These are phyloP conservation scores for Corydoras maculifer DNA, from an alignment of 2,113 vertebrate species.

Conservation along the genomic window DNA sequence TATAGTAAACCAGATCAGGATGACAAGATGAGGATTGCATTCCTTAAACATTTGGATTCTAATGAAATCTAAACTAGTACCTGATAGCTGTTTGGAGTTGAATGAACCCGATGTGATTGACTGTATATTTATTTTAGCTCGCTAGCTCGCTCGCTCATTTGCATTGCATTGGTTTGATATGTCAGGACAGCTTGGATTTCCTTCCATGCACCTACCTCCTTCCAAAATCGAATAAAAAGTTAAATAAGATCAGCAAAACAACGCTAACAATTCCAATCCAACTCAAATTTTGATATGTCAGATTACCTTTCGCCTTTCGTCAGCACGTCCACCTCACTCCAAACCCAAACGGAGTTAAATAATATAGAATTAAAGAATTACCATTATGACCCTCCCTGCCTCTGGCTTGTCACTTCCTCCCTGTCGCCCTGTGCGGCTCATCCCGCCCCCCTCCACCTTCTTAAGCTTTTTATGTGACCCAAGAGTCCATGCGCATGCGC, in stretches of 20 bases:
- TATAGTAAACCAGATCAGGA: slow-evolving; percentile 77
- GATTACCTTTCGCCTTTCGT: slow-evolving; percentile 62
- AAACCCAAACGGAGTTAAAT: slow-evolving; percentile 63
- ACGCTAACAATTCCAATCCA: slow-evolving; percentile 53
- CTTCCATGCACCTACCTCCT: slow-evolving; percentile 50
- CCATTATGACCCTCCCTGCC: slow-evolving; percentile 51
- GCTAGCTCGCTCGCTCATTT: slow-evolving; percentile 25
- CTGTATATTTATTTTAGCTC: no score
- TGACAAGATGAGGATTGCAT: slow-evolving; percentile 1
- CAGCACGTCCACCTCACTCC: slow-evolving; percentile 51
- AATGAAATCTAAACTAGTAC: slow-evolving; percentile 80
- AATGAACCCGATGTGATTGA: slow-evolving; percentile 31
- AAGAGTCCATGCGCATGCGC: slow-evolving; percentile 95
- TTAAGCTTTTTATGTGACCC: slow-evolving; percentile 84
- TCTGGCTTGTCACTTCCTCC: slow-evolving; percentile 43
- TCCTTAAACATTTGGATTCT: slow-evolving; percentile 64
- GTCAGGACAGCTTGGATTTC: slow-evolving; percentile 67
- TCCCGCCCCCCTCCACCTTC: not conserved
- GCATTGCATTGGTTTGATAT: slow-evolving; percentile 64
- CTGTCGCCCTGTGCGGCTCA: slow-evolving; percentile 35
- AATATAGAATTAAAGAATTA: slow-evolving; percentile 21
- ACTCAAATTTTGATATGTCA: slow-evolving; percentile 71
- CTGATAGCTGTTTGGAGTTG: slow-evolving; percentile 67
- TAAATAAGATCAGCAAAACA: slow-evolving; percentile 55
- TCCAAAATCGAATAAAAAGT: slow-evolving; percentile 58